Conservation (phyloP, 1,140 invertebrate species). For the Hyphantria cunea region DNA sequence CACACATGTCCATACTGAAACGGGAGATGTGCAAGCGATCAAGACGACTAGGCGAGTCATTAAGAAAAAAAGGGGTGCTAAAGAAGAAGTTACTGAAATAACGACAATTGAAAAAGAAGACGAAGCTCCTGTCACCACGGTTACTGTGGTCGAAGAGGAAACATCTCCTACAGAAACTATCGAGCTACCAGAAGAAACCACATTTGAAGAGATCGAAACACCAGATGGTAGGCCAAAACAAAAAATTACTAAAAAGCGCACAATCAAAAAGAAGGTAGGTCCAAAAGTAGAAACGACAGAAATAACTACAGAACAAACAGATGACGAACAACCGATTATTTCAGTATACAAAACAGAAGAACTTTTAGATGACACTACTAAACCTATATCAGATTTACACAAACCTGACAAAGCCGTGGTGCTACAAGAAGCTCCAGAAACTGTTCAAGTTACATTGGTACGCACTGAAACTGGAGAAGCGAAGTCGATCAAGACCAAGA, state of each 20-base stretch:
- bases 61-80: conserved; percentile 69
- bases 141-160: conserved; percentile 33
- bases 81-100: no score
- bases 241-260: conserved; percentile 40
- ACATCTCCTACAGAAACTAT: no score
- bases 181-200: conserved; percentile 2
- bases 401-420: conserved; percentile 38
- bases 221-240: neutral
- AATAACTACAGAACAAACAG: neutral
- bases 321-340: neutral
- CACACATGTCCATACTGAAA: conserved; percentile 57
- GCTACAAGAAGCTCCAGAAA: conserved; percentile 71
- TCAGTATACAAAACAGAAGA: conserved; percentile 18
- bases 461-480: conserved; percentile 28
- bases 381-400: conserved; percentile 10
- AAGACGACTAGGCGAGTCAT: conserved; percentile 64
- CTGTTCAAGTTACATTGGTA: conserved; percentile 30
- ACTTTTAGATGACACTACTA: conserved; percentile 21
- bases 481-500: conserved; percentile 49
- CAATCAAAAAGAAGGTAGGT: conserved; percentile 45
- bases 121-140: conserved; percentile 44
- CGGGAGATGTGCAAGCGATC: conserved; percentile 61
- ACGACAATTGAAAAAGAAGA: conserved; percentile 70
- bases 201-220: neutral
- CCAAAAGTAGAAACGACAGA: conserved; percentile 59